phyloP scores from a whole-genome alignment of 1,140 invertebrate genomes.

The Rhizoglyphus robini region DNA sequence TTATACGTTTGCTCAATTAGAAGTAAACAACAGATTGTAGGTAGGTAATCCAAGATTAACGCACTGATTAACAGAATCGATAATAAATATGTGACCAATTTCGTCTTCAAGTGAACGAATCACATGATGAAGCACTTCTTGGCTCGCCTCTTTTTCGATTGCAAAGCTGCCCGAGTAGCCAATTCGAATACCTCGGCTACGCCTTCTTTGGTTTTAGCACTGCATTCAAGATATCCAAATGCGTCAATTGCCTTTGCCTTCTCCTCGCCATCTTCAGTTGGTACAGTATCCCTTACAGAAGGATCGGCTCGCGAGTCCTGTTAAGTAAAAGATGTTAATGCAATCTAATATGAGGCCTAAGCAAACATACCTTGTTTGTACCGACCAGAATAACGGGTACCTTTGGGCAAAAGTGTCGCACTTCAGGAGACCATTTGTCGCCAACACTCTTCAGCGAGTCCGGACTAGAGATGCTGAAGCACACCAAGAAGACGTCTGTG shows the following conservation, averaged over 20 bases:
- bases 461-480: conserved; percentile 91
- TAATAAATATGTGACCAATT: not conserved
- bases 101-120: conserved; percentile 9
- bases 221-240: conserved; percentile 97
- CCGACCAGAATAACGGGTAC: conserved; percentile 95
- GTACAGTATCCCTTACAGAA: conserved; percentile 97
- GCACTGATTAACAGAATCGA: too few species aligned
- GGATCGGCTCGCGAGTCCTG: conserved; percentile 79
- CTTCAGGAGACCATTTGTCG: conserved; percentile 94
- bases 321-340: conserved; percentile 5
- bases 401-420: conserved; percentile 95
- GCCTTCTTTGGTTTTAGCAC: conserved; percentile 98
- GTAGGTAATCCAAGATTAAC: not conserved
- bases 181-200: conserved; percentile 98
- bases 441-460: conserved; percentile 94
- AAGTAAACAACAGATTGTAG: not conserved
- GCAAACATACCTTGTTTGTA: conserved; percentile 65
- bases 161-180: conserved; percentile 90
- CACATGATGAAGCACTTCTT: conserved; percentile 29
- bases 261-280: conserved; percentile 66
- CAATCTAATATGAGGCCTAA: not conserved
- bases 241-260: conserved; percentile 96
- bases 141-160: conserved; percentile 48
- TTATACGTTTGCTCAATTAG: not conserved
- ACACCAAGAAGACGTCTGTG: conserved; percentile 95